Conservation (phyloP, 2,113 vertebrate species). For the Stegostoma tigrinum region DNA sequence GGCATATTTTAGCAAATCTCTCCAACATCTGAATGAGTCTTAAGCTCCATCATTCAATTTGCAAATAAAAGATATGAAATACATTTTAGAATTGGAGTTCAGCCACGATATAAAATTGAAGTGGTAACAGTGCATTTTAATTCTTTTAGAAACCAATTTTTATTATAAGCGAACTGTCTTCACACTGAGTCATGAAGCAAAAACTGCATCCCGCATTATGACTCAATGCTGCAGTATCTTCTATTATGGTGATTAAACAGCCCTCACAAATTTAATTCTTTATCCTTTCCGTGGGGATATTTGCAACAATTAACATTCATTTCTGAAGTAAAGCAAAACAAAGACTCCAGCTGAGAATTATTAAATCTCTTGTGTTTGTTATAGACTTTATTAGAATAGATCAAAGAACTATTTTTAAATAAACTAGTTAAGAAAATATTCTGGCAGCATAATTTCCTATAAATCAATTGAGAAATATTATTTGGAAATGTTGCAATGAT, state of each 20-base stretch:
- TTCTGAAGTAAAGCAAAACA: neutral
- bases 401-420: slow-evolving; percentile 6
- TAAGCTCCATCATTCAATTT: neutral
- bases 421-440: neutral
- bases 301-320: neutral
- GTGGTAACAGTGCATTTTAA: neutral
- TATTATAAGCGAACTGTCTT: neutral
- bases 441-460: neutral
- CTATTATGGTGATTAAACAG: neutral
- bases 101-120: neutral
- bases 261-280: slow-evolving; percentile 24
- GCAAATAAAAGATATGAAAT: neutral
- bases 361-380: neutral
- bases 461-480: neutral
- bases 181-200: neutral
- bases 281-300: neutral
- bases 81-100: neutral
- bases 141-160: neutral
- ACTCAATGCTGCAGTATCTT: slow-evolving; percentile 3
- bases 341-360: neutral
- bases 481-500: neutral
- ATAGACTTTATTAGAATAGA: neutral
- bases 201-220: slow-evolving; percentile 1
- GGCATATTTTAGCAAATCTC: neutral
- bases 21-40: neutral